Base-by-base conservation (phyloP, 2,888 invertebrate genomes). In the Rhagonycha fulva region DNA sequence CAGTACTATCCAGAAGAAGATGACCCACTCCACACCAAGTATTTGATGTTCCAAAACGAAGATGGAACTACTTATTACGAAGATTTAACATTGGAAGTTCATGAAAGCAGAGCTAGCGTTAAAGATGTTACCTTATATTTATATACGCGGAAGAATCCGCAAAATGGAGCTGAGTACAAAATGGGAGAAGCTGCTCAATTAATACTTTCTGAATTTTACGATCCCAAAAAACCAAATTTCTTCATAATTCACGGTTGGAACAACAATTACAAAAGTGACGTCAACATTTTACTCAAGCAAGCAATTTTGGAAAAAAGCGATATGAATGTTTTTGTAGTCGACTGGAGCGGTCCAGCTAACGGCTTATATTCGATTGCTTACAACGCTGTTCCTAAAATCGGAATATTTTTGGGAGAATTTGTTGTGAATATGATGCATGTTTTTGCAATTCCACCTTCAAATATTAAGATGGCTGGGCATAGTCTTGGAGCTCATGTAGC, bases 81-180 rank as follows among this genome's bases (percentile, higher is more conserved):
- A 71, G 78, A 76, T 68, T 76, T 81, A 11, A 67, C 67, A 7
- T 61, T 28, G 30, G 61, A 14, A 4, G 61, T 14, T 14, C 47
- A 32, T 9, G 61, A 69, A 23, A 14, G 62, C 9, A 26, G 23
- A 68, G 61, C 68, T 60, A 24, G 2, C 2, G n/a, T n/a, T 47
- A 47, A 47, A n/a, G 83, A 85, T 61, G 81, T 85, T 7, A 80
- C 70, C 7, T 80, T 83, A 62, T 80, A 83, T 70, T 77, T 84
- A 30, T 85, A 80, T 74, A 84, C 83, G n/a, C 75, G 71, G 7
- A 47, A 47, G 5, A 47, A 47, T n/a, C 7, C 4, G 7, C n/a
- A 47, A 47, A 47, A 47, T 7, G 47, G 47, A 47, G 47, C 7
- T n/a, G 7, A 3, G 2, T 47, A 47, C 7, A 47, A n/a, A 23